phyloP scores from a whole-genome alignment of 2,113 vertebrate species.

The Lampris megalopsis region DNA sequence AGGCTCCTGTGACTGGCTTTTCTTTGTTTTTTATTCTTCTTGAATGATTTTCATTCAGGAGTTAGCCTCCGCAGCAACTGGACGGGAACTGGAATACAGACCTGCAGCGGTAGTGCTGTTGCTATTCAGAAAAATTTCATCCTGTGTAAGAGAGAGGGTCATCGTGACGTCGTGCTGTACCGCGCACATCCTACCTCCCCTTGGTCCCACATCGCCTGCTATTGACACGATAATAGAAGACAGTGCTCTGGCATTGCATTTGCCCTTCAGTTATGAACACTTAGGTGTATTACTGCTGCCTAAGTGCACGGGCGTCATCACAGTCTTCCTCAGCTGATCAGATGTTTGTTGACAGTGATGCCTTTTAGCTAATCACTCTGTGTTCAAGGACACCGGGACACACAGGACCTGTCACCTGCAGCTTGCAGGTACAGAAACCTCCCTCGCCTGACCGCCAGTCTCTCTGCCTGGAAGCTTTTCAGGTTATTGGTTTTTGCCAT shows the following conservation, averaged over 20 bases:
- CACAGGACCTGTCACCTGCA: not conserved
- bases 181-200: slow-evolving; percentile 4
- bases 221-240: slow-evolving; percentile 17
- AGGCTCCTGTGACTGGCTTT: too few relatives aligned
- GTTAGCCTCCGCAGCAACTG: too few relatives aligned
- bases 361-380: slow-evolving; percentile 57
- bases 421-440: not conserved
- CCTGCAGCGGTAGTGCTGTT: not conserved
- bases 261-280: slow-evolving; percentile 57
- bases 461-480: not conserved
- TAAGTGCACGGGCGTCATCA: slow-evolving; percentile 27
- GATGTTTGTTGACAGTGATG: slow-evolving; percentile 25
- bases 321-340: slow-evolving; percentile 26
- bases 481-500: too few relatives aligned
- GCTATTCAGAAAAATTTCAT: not conserved
- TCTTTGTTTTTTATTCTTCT: too few relatives aligned
- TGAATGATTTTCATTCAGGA: too few relatives aligned
- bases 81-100: not conserved
- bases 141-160: not conserved
- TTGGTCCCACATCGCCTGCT: not conserved
- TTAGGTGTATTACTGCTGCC: slow-evolving; percentile 50
- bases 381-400: slow-evolving; percentile 20
- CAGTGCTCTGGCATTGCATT: slow-evolving; percentile 33
- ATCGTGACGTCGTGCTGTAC: not conserved
- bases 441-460: not conserved